Base-by-base conservation (phyloP, 1,140 invertebrate genomes). In the Lanistes nyassanus region DNA sequence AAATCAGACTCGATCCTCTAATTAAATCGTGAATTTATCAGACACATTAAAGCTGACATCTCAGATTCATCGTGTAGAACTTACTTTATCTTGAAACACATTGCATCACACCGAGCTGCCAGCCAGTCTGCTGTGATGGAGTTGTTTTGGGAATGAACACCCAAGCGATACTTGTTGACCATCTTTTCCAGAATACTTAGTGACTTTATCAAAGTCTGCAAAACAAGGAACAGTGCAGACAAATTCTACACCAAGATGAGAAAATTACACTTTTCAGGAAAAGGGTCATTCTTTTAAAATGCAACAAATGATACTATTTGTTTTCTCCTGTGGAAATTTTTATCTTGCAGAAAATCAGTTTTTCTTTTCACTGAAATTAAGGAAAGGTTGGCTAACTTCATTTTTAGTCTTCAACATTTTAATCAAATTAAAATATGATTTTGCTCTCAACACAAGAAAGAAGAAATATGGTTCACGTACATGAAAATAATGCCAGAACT, bases 1-100 rank as follows among this genome's bases (percentile, higher is more conserved):
- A 6, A 47, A 3, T 47, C 19, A 16, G 39, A 47, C 42, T 47
- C 19, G 9, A 6, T 3, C 19, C 5, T 13, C 42, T 13, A 47
- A 16, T 9, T 6, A 9, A 6, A 47, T 3, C 19, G 42, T 16
- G 19, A 13, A 16, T 47, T 47, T 6, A 47, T 47, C 42, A 47
- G 19, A 16, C 42, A 47, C 19, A 13, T 47, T 13, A 2, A 47
- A 47, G 19, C 19, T 13, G 19, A 47, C 42, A 47, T 47, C n/a
- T 47, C 42, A 47, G 9, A 47, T 47, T 9, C 9, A 47, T 47
- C 2, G 19, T 47, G 19, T 13, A 47, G 2, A 42, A 72, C 78
- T 37, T 69, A 87, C 86, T 75, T 86, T 16, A 87, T 83, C 81
- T 87, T 87, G 2, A 85, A 72, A 78, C 81, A 83, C 65, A 87